Evolutionary conservation across 1,140 invertebrate species (phyloP).

Genomic region (Metaphire vulgaris): DNA sequence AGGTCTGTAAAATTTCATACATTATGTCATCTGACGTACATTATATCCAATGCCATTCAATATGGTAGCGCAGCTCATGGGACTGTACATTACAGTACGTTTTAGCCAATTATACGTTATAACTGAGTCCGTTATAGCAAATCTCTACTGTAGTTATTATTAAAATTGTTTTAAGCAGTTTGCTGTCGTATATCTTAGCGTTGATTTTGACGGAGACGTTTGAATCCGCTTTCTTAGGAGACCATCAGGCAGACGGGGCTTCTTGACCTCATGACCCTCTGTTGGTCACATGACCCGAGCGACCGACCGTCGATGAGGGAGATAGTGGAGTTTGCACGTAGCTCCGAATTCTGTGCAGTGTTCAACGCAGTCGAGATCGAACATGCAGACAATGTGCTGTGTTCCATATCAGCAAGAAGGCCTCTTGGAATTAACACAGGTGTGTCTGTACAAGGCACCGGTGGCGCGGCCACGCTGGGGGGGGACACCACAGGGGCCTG

Average conservation of each 20-base stretch:
- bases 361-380: constrained; percentile 60
- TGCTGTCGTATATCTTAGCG: too few species aligned
- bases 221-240: constrained; percentile 53
- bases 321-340: constrained; percentile 80
- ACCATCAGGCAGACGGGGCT: constrained; percentile 77
- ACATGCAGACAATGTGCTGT: neutral
- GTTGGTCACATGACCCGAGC: constrained; percentile 82
- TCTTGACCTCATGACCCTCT: constrained; percentile 88
- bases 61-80: too few species aligned
- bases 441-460: neutral
- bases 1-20: too few species aligned
- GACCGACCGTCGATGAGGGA: constrained; percentile 84
- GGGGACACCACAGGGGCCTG: neutral
- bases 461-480: neutral
- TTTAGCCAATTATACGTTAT: too few species aligned
- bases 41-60: too few species aligned
- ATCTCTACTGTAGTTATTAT: too few species aligned
- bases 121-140: too few species aligned
- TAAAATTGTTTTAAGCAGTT: too few species aligned
- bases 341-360: constrained; percentile 85
- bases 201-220: too few species aligned
- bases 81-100: too few species aligned
- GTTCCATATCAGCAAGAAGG: neutral
- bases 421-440: too few species aligned
- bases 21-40: too few species aligned